Conservation (phyloP, 1,140 invertebrate genomes). For the Hypothenemus hampei region DNA sequence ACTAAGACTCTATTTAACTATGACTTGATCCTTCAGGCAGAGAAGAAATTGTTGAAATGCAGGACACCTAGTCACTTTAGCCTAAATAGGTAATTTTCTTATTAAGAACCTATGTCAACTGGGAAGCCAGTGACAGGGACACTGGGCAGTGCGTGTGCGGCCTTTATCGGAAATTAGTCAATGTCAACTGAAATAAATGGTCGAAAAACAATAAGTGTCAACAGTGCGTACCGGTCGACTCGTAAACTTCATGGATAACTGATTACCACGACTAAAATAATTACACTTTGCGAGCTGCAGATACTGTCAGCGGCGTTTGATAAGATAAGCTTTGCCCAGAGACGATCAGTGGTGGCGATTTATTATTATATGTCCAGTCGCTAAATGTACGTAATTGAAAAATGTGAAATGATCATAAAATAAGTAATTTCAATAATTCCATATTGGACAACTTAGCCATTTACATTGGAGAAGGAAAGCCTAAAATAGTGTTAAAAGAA, state of each 20-base stretch:
- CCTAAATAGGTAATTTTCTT: conserved; percentile 1
- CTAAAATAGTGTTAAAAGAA: too few relatives aligned
- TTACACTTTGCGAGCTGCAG: conserved; percentile 21
- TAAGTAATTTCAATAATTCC: too few relatives aligned
- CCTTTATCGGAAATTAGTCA: conserved; percentile 23
- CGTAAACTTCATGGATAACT: conserved; percentile 25
- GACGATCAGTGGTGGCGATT: conserved; percentile 1
- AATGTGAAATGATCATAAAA: too few relatives aligned
- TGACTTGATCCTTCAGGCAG: too few relatives aligned
- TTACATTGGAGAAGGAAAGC: too few relatives aligned
- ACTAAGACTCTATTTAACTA: too few relatives aligned
- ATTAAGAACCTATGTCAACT: conserved; percentile 15
- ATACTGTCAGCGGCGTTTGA: conserved; percentile 13
- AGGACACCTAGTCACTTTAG: too few relatives aligned
- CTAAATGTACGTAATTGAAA: too few relatives aligned
- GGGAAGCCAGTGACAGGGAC: conserved; percentile 2
- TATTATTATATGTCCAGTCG: neutral
- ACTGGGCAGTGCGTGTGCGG: conserved; percentile 10
- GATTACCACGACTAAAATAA: conserved; percentile 21
- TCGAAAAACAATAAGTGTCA: conserved; percentile 28
- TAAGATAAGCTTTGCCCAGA: conserved; percentile 17
- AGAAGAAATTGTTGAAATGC: too few relatives aligned
- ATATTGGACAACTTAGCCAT: too few relatives aligned
- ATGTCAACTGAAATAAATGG: conserved; percentile 21
- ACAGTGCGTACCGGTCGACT: conserved; percentile 18